Evolutionary conservation across 2,797 vertebrate genomes (phyloP).

Genomic region (Ataeniobius toweri): DNA sequence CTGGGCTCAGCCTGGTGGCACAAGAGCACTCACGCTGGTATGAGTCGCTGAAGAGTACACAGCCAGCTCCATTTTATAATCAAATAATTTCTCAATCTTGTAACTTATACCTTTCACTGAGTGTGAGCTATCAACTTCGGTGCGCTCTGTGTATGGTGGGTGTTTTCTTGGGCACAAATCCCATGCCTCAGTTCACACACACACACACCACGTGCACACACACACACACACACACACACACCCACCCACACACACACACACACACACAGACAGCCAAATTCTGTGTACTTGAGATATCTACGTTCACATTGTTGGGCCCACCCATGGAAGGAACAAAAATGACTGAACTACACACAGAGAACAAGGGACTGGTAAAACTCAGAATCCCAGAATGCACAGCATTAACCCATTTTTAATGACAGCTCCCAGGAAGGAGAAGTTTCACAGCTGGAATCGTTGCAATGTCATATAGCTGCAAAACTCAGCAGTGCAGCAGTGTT

Average conservation of each 20-base stretch:
- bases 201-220: neutral
- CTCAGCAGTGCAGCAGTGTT: too few species aligned
- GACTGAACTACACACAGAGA: too few species aligned
- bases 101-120: slow-evolving; percentile 61
- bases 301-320: slow-evolving; percentile 6
- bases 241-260: neutral
- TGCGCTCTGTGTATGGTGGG: slow-evolving; percentile 67
- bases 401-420: too few species aligned
- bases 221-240: neutral
- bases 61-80: slow-evolving; percentile 67
- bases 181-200: slow-evolving; percentile 38
- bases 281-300: slow-evolving; percentile 27
- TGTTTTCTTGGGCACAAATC: slow-evolving; percentile 69
- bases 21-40: slow-evolving; percentile 59
- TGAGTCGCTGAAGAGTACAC: slow-evolving; percentile 54
- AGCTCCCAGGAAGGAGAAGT: too few species aligned
- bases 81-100: slow-evolving; percentile 75
- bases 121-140: slow-evolving; percentile 58
- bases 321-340: too few species aligned
- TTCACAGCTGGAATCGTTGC: too few species aligned
- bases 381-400: too few species aligned
- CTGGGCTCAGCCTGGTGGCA: slow-evolving; percentile 47
- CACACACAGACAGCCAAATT: neutral
- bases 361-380: too few species aligned
- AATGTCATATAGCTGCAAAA: too few species aligned